Evolutionary conservation across 2,797 vertebrate genomes (phyloP).

Genomic region (Clarias laeviceps): DNA sequence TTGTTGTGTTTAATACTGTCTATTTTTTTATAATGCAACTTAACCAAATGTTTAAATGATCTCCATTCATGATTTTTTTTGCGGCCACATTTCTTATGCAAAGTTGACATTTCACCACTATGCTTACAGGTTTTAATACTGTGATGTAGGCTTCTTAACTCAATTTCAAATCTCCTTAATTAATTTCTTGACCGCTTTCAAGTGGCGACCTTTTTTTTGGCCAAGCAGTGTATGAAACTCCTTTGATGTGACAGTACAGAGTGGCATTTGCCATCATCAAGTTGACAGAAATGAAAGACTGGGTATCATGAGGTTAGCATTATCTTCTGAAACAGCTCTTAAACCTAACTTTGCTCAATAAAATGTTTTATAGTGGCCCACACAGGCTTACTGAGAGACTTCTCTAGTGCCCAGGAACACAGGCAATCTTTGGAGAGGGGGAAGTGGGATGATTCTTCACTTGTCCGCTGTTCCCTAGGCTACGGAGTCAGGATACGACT

Average conservation of each 20-base stretch:
- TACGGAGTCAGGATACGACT: conserved; percentile 43
- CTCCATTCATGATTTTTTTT: too few species aligned
- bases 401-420: background rate
- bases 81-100: too few species aligned
- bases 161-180: too few species aligned
- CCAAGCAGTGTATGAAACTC: background rate
- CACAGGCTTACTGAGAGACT: background rate
- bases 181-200: too few species aligned
- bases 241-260: background rate
- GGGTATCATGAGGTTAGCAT: background rate
- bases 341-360: background rate
- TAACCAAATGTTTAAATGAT: too few species aligned
- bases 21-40: too few species aligned
- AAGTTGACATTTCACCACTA: too few species aligned
- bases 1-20: too few species aligned
- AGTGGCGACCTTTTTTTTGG: too few species aligned
- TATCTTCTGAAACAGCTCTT: conserved; percentile 2
- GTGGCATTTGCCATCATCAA: background rate
- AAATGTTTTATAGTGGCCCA: conserved; percentile 5
- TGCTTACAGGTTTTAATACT: too few species aligned
- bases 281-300: background rate
- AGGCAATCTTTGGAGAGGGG: conserved; percentile 23
- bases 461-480: conserved; percentile 40
- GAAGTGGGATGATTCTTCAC: conserved; percentile 34
- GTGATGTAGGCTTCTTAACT: too few species aligned